Base-by-base conservation (phyloP, 2,888 invertebrate genomes). In the Pycnomerus fuliginosus region DNA sequence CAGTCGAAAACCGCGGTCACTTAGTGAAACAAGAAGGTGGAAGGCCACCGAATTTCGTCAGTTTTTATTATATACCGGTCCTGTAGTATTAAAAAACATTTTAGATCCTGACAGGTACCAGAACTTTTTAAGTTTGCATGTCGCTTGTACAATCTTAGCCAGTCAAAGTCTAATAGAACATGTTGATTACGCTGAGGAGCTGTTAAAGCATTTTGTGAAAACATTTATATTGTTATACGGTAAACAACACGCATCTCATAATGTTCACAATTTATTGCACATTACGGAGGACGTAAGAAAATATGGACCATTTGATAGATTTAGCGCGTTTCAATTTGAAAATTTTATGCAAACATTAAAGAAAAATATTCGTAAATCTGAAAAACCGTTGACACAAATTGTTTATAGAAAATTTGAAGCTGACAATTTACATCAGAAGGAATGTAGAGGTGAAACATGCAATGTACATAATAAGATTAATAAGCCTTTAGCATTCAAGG, bases 241-340 rank as follows among this genome's bases (percentile, higher is more conserved):
- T 3, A 3, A n/a, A n/a, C 15, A 29, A 43, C 11, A 27, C 17
- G 17, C 52, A 5, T 35, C 41, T 13, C 44, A 51, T 15, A 56
- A 55, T 32, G 29, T 55, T 3, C 55, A 55, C 24, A 50, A 47
- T 37, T 25, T 56, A 3, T 33, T 49, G 11, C 53, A 58, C 32
- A 23, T 58, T 10, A 3, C n/a, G 3, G 22, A 33, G 11, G 33
- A 33, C 12, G 33, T 33, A 3, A 8, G n/a, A 7, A 11, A 22
- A 11, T 33, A 13, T 22, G 33, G 33, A 20, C 3, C 10, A 11
- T n/a, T 33, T 7, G 33, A 33, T 12, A 33, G 22, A 2, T 33
- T 33, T 17, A 33, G 33, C 12, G 33, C 33, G n/a, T 33, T 33
- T 33, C 16, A 8, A 11, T 33, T 33, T 22, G 33, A 33, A 11